phyloP scores from a whole-genome alignment of 2,113 vertebrate species.

The Tragelaphus strepsiceros region DNA sequence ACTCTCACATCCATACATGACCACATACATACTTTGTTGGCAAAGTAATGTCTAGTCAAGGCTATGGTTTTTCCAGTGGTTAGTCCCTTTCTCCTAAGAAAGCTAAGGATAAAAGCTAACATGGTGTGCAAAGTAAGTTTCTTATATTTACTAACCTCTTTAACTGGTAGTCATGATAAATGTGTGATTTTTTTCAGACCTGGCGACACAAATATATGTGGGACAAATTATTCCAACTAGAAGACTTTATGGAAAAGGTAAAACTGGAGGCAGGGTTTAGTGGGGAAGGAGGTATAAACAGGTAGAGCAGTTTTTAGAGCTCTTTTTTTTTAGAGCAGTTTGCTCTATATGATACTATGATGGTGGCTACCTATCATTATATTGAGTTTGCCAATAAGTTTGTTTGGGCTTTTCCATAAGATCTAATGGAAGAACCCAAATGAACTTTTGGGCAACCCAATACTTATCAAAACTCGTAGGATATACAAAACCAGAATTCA shows the following conservation, averaged over 20 bases:
- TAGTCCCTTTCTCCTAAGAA: background rate
- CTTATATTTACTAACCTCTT: background rate
- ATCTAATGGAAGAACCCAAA: background rate
- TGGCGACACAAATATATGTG: background rate
- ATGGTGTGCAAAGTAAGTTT: background rate
- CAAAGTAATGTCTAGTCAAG: too few relatives aligned
- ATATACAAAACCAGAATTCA: background rate
- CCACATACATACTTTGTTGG: too few relatives aligned
- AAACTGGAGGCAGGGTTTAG: background rate
- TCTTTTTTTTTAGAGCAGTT: background rate
- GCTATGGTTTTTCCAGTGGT: too few relatives aligned
- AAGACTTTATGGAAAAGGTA: background rate
- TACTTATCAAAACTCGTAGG: background rate
- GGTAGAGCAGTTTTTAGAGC: background rate
- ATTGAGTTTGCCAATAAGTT: background rate
- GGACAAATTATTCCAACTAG: background rate
- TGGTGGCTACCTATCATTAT: background rate
- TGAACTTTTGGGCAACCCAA: background rate
- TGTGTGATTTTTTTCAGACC: background rate
- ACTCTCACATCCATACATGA: too few relatives aligned
- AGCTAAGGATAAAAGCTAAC: background rate
- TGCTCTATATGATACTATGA: background rate
- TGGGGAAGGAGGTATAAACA: background rate
- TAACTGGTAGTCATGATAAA: background rate
- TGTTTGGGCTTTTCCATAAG: background rate